Conservation (phyloP, 64 coral and sea anemone species). For the Cladopsammia gracilis region DNA sequence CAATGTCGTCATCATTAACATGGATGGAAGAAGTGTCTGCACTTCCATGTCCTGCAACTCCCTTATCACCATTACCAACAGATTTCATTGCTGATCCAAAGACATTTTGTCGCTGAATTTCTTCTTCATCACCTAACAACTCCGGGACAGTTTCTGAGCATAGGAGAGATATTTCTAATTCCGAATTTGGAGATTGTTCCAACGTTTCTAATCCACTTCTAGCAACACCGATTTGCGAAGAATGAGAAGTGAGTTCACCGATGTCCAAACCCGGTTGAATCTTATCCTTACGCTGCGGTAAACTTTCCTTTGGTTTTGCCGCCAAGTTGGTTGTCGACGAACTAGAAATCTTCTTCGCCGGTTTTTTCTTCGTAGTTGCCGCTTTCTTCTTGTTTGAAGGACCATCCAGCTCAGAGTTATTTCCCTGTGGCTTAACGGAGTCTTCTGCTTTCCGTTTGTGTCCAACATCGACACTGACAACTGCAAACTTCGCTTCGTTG, state of each 20-base stretch:
- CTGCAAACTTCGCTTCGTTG: slow-evolving; percentile 70
- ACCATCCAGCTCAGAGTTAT: background rate
- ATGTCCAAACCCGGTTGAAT: background rate
- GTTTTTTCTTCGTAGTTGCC: slow-evolving; percentile 13
- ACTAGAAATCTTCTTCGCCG: background rate
- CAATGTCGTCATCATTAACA: background rate
- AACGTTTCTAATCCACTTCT: background rate
- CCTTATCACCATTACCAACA: background rate
- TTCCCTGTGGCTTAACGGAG: background rate
- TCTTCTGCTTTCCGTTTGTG: slow-evolving; percentile 63
- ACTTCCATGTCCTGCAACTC: background rate
- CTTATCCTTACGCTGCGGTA: background rate
- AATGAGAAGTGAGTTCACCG: background rate
- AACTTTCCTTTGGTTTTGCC: background rate
- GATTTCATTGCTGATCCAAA: background rate
- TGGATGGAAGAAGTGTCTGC: background rate
- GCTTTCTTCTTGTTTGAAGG: slow-evolving; percentile 51
- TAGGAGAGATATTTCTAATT: slow-evolving; percentile 65
- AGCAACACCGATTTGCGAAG: background rate
- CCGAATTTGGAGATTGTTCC: background rate
- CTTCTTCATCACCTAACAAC: slow-evolving; percentile 47
- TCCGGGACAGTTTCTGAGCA: slow-evolving; percentile 60
- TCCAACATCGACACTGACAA: slow-evolving; percentile 73
- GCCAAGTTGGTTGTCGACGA: background rate
- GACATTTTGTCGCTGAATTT: background rate